A percentile compares a stretch with the other conserved stretches of the same genome.
phyloP scores from a whole-genome alignment of 2,113 vertebrate species.

The Actenoides lindsayi region DNA sequence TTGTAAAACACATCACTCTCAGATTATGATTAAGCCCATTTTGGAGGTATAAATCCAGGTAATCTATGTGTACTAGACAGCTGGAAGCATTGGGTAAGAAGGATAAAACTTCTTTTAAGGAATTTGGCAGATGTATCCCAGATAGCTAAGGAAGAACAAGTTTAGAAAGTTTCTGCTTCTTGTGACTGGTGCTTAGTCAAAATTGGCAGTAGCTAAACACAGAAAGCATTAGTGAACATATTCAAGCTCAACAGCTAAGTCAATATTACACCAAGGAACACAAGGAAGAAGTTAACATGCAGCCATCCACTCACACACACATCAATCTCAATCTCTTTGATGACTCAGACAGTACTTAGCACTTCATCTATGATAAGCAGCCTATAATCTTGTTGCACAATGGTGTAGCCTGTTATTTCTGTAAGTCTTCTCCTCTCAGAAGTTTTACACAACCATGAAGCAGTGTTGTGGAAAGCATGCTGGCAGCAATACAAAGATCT shows the following conservation, averaged over 20 bases:
- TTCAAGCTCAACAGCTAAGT: neutral
- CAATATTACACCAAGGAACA: constrained; percentile 2
- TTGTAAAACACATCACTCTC: neutral
- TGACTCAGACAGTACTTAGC: neutral
- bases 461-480: constrained; percentile 35
- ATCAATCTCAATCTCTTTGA: neutral
- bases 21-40: neutral
- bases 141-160: neutral
- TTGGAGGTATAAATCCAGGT: neutral
- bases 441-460: constrained; percentile 44
- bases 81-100: neutral
- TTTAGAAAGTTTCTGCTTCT: neutral
- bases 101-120: neutral
- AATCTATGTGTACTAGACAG: neutral
- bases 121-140: neutral
- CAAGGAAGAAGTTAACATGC: constrained; percentile 5
- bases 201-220: constrained; percentile 3
- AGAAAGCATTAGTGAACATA: neutral
- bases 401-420: constrained; percentile 25
- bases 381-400: neutral
- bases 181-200: neutral
- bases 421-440: constrained; percentile 25
- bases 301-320: neutral
- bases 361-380: constrained; percentile 15
- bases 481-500: constrained; percentile 62